phyloP scores from a whole-genome alignment of 2,888 invertebrate genomes.

The Cryptus armator region DNA sequence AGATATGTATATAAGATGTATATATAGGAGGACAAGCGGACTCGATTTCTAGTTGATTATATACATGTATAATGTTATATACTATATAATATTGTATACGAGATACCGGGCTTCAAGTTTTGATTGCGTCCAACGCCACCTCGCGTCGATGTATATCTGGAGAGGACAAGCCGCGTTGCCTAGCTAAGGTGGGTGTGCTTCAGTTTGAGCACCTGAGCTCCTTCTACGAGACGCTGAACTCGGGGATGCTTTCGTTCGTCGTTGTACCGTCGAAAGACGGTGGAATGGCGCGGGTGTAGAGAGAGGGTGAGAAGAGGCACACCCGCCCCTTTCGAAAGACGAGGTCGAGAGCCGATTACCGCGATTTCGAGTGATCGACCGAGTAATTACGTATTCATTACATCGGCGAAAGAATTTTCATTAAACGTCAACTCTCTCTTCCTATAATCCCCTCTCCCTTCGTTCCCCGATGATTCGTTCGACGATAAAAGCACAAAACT shows the following conservation, averaged over 20 bases:
- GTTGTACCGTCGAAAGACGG: slow-evolving; percentile 42
- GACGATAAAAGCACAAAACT: slow-evolving; percentile 1
- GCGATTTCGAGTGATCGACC: slow-evolving; percentile 61
- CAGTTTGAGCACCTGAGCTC: slow-evolving; percentile 51
- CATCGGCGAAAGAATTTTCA: slow-evolving; percentile 66
- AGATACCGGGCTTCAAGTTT: slow-evolving; percentile 49
- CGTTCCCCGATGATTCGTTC: slow-evolving; percentile 46
- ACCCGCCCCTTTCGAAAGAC: slow-evolving; percentile 28
- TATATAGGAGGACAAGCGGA: not conserved
- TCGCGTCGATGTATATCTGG: slow-evolving; percentile 26
- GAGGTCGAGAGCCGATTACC: slow-evolving; percentile 60
- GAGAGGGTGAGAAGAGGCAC: slow-evolving; percentile 3
- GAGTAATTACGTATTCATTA: slow-evolving; percentile 66
- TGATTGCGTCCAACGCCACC: slow-evolving; percentile 58
- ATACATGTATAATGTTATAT: slow-evolving; percentile 4
- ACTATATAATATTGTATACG: slow-evolving; percentile 25
- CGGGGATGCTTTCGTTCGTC: not conserved
- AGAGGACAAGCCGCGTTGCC: not conserved
- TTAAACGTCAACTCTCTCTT: slow-evolving; percentile 50
- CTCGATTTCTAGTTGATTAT: slow-evolving; percentile 33
- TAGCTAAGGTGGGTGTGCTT: not conserved
- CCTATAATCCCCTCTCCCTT: not conserved
- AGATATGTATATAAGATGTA: not conserved
- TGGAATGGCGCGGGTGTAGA: not conserved
- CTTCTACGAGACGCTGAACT: slow-evolving; percentile 16